Base-by-base conservation (phyloP, 2,888 invertebrate species). In the Harpalus rubripes region DNA sequence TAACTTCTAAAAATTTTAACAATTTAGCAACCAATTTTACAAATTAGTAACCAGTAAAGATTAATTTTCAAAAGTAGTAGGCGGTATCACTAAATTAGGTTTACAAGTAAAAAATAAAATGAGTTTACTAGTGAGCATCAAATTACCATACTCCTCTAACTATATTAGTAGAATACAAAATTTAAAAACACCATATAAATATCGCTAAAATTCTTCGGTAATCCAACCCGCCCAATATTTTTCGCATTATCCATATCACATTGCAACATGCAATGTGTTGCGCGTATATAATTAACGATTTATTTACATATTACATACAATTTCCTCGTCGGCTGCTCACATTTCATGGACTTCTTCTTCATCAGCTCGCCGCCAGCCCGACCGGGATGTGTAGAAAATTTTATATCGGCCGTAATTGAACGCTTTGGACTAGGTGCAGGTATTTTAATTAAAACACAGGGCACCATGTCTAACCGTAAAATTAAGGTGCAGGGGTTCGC, bases 371-470 rank as follows among this genome's bases (percentile, higher is more conserved):
- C 72, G 72, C 72, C 72, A 74, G 72, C 72, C 7, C 63, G 63
- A 26, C 81, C 44, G 32, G 78, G 63, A 39, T 84, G 84, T 84
- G 84, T 65, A 79, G 84, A 78, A 84, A 84, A 84, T 84, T 84
- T 84, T 79, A 84, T 68, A 84, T 84, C 65, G 65, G 41, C 39
- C 79, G 58, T 84, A 84, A 84, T 84, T 84, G 84, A 84, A 84
- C 65, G 65, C 68, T 79, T 84, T 68, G 15, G 65, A 52, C 63
- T 79, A 84, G 65, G 79, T 84, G 68, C 58, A 84, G 84, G 78
- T 65, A 79, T 79, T 84, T 84, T 84, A 84, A 84, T 84, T 84
- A 84, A 84, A 84, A 84, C 68, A 84, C 84, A 65, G 78, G 79
- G 68, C 78, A 84, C 84, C 84, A 84, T 84, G 79, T 78, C 84